Percentiles rank a stretch among this genome's conserved stretches.
These are phyloP conservation scores for Pseudococcus jackbeardsleyi DNA, from an alignment of 2,888 invertebrate genomes.

Conservation along the genomic window DNA sequence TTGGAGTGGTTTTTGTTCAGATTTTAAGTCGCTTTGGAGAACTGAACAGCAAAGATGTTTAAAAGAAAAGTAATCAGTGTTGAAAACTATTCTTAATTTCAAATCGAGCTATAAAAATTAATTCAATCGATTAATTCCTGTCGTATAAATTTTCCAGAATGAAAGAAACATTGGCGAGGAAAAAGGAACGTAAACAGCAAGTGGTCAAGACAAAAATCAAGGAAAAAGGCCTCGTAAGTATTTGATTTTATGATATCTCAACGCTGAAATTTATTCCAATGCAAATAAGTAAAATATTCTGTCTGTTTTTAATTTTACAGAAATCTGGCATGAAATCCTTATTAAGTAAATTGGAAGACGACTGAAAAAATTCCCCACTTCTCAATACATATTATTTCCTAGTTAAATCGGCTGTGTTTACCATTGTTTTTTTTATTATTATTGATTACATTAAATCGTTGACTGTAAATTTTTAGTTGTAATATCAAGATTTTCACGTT, in stretches of 20 bases:
- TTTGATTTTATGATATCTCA: not conserved
- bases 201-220: slow-evolving; percentile 58
- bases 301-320: not conserved
- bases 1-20: slow-evolving; percentile 91
- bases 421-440: slow-evolving; percentile 17
- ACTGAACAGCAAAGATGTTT: slow-evolving; percentile 88
- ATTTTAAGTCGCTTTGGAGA: slow-evolving; percentile 96
- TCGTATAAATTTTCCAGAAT: not conserved
- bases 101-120: not conserved
- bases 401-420: slow-evolving; percentile 53
- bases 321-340: slow-evolving; percentile 45
- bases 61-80: slow-evolving; percentile 80
- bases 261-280: not conserved
- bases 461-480: slow-evolving; percentile 50
- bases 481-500: slow-evolving; percentile 40
- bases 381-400: slow-evolving; percentile 35
- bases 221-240: slow-evolving; percentile 57
- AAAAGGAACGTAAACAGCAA: slow-evolving; percentile 53
- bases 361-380: slow-evolving; percentile 21
- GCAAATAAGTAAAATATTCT: not conserved
- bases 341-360: slow-evolving; percentile 33
- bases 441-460: slow-evolving; percentile 1
- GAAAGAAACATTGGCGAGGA: slow-evolving; percentile 57
- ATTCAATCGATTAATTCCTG: not conserved
- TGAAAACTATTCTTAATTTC: not conserved